A percentile compares a stretch with the other conserved stretches of the same genome.
These are phyloP conservation scores for Lycopodina hypogea DNA, from an alignment of 37 sponge, comb jelly and placozoan species.

Conservation along the genomic window DNA sequence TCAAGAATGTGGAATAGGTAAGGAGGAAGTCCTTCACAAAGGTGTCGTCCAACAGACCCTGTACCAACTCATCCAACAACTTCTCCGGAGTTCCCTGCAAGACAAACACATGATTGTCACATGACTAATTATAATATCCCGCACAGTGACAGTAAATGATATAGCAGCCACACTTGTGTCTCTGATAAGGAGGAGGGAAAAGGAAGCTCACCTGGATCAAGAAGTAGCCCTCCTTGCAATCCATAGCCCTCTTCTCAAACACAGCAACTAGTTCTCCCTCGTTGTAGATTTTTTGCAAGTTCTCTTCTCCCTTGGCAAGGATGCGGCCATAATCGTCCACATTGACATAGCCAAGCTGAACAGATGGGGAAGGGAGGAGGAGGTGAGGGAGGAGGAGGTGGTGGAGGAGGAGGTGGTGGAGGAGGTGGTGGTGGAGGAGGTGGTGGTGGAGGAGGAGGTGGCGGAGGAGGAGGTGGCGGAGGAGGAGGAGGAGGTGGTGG, in stretches of 20 bases:
- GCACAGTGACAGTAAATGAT: too few relatives aligned
- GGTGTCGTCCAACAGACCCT: conserved; percentile 68
- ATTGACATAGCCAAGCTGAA: conserved; percentile 10
- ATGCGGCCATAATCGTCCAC: conserved; percentile 51
- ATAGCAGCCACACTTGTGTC: too few relatives aligned
- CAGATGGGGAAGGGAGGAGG: not conserved
- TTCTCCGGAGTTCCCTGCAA: conserved; percentile 73
- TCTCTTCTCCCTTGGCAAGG: conserved; percentile 69
- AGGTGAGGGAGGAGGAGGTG: not conserved
- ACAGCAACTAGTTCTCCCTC: conserved; percentile 57
- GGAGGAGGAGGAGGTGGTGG: not conserved
- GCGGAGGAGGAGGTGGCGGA: not conserved
- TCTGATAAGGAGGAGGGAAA: not conserved
- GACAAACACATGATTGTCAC: not conserved
- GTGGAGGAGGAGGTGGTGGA: not conserved
- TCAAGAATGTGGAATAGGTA: conserved; percentile 78
- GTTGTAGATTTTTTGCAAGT: conserved; percentile 39
- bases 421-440: not conserved
- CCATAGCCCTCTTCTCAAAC: conserved; percentile 59
- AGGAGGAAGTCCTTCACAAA: conserved; percentile 79
- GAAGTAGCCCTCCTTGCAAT: conserved; percentile 74
- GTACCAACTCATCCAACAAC: conserved; percentile 64
- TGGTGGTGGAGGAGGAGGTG: not conserved
- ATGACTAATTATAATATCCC: too few relatives aligned
- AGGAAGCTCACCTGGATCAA: conserved; percentile 54